Evolutionary conservation across 2,888 invertebrate genomes (phyloP), one percentile per base, ranked within the genome.

Genomic region (Mylabris sibirica): DNA sequence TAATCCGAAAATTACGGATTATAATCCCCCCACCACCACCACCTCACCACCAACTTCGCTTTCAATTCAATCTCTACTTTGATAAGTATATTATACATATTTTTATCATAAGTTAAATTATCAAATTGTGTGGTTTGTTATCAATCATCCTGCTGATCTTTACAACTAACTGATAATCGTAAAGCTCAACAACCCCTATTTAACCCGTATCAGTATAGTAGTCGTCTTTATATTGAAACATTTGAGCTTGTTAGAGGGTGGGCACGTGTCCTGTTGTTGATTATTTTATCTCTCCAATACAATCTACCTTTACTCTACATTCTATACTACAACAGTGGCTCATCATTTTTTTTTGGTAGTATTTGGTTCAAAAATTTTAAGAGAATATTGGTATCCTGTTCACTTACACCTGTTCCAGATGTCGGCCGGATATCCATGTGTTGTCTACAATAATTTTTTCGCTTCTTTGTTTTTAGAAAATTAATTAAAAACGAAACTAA

Each of bases 221-320:
- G n/a, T n/a, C n/a, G 30, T 4, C 30, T 30, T 30, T 30, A 61
- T 61, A 66, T 53, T 61, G 35, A 60, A 20, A 62, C 22, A n/a
- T 49, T 30, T 53, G 41, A 59, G 60, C 53, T 57, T 57, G 26
- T 64, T 57, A 64, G 53, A 49, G 64, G 34, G 64, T 22, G 64
- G 34, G 60, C 66, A 66, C 66, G 66, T 66, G 66, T 66, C 35
- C 61, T 17, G 57, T 57, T 53, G 66, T 57, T 53, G 66, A 66
- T 66, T 66, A 5, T 49, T 59, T 60, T 65, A 60, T 60, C n/a
- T n/a, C 20, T 17, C 17, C 5, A 1, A 17, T 20, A 49, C 44
- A 5, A 49, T 44, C 44, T 38, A 38, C 41, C 41, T 41, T 2
- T 41, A 41, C 44, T n/a, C 44, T 44, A 44, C 6, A 44, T 44